Conservation (phyloP, 2,113 vertebrate species). For the Pionites leucogaster region DNA sequence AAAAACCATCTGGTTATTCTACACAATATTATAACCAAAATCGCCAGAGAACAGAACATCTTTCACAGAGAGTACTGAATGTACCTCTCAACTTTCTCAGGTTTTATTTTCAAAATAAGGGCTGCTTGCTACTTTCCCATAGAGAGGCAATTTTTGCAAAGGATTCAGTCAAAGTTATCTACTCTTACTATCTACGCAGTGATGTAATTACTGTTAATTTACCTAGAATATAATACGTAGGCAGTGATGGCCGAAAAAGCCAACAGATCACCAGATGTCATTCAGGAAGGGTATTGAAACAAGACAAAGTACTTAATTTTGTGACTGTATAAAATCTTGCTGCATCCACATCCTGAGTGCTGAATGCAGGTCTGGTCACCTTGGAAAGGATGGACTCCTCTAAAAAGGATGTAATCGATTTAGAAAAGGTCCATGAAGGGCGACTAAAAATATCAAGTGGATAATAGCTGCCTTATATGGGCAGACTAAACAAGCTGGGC, state of each 20-base stretch:
- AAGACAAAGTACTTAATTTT: neutral
- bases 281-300: neutral
- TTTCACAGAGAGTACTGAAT: constrained; percentile 14
- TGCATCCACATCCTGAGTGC: neutral
- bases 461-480: neutral
- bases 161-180: neutral
- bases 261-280: neutral
- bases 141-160: neutral
- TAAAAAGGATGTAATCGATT: neutral
- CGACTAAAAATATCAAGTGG: neutral
- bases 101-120: constrained; percentile 20
- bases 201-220: neutral
- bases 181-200: neutral
- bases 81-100: constrained; percentile 6
- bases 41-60: constrained; percentile 42
- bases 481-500: neutral
- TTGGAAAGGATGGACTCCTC: neutral
- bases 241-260: neutral
- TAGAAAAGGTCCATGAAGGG: neutral
- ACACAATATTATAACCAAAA: constrained; percentile 20
- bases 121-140: neutral
- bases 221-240: neutral
- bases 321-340: neutral
- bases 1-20: constrained; percentile 58
- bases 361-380: neutral